Evolutionary conservation across 1,140 invertebrate species (phyloP).

Genomic region (Cydia fagiglandana): DNA sequence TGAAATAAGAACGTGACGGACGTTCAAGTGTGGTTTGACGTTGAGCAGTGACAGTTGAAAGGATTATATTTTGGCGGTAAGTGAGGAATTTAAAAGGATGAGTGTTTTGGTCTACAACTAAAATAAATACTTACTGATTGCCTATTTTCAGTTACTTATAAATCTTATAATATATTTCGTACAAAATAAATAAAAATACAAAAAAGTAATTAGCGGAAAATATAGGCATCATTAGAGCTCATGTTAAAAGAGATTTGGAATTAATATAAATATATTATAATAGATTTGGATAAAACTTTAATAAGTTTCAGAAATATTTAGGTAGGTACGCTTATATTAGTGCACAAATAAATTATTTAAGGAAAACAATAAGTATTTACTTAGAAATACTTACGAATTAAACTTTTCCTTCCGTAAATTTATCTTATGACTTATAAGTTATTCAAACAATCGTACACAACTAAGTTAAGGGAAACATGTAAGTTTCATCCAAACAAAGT

Average conservation of each 20-base stretch:
- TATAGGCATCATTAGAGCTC: no score
- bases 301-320: background rate
- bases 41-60: slow-evolving; percentile 62
- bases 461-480: background rate
- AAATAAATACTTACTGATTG: no score
- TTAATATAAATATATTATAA: no score
- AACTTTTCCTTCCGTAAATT: slow-evolving; percentile 7
- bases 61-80: slow-evolving; percentile 51
- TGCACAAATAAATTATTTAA: background rate
- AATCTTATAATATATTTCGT: no score
- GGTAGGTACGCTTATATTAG: background rate
- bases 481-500: background rate
- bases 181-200: no score
- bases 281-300: no score
- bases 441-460: background rate
- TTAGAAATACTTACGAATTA: background rate
- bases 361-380: background rate
- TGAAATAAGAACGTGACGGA: slow-evolving; percentile 55
- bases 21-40: slow-evolving; percentile 58
- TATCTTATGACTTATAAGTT: background rate
- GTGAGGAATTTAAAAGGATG: background rate
- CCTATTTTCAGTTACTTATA: no score
- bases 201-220: no score
- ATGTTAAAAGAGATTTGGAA: no score
- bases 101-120: no score